These are phyloP conservation scores for Sinocyclocheilus anophthalmus DNA, from an alignment of 2,113 vertebrate species.

Conservation along the genomic window DNA sequence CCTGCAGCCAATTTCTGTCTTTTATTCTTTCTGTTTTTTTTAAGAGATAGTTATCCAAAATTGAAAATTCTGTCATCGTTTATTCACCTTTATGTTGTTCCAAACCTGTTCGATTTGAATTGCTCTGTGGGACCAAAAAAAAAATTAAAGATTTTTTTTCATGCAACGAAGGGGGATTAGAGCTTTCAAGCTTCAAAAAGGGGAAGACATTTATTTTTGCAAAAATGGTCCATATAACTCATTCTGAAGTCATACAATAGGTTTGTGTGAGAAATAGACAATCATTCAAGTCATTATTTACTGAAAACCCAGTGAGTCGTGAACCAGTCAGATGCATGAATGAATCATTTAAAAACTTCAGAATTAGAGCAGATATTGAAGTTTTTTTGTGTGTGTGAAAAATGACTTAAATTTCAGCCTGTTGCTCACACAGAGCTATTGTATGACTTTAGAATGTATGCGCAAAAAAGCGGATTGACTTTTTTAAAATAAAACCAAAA, in stretches of 20 bases:
- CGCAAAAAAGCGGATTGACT: too few species aligned
- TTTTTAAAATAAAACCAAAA: too few species aligned
- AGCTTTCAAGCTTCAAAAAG: neutral
- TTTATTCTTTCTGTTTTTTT: neutral
- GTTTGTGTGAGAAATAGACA: neutral
- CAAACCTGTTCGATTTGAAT: neutral
- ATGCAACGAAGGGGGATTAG: neutral
- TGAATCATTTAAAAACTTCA: neutral
- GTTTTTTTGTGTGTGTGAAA: neutral
- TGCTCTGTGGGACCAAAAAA: neutral
- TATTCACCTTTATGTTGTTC: neutral
- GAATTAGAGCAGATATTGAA: neutral
- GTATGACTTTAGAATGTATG: neutral
- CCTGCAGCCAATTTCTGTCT: neutral
- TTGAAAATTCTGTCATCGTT: neutral
- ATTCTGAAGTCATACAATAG: neutral
- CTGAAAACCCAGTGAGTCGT: neutral
- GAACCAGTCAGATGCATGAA: neutral
- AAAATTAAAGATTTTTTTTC: neutral
- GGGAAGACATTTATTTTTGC: too few species aligned
- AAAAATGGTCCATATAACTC: neutral
- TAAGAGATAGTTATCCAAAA: neutral
- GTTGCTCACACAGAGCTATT: neutral
- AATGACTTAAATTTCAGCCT: neutral
- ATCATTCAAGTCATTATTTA: neutral